phyloP scores from a whole-genome alignment of 2,888 invertebrate species.

The Eudasyphora cyanicolor region DNA sequence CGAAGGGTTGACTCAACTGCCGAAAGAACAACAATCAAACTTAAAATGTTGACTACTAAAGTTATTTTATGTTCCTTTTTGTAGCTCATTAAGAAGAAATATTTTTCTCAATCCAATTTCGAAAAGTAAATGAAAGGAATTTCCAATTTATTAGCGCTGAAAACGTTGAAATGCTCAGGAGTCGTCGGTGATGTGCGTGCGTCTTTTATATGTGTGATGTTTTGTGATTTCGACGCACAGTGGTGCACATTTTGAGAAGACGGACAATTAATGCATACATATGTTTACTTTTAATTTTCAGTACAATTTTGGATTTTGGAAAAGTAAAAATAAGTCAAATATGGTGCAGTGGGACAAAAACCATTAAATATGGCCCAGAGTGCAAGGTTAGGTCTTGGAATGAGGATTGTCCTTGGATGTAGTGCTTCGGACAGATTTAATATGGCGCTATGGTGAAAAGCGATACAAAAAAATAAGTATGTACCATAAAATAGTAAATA shows the following conservation, averaged over 20 bases:
- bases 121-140: background rate
- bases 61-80: constrained; percentile 1
- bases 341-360: background rate
- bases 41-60: background rate
- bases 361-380: no score
- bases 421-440: no score
- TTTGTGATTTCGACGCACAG: no score
- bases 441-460: no score
- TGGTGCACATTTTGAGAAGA: no score
- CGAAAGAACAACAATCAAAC: background rate
- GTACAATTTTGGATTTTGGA: background rate
- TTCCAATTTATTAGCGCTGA: constrained; percentile 1
- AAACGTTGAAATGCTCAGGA: background rate
- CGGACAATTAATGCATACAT: background rate
- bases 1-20: no score
- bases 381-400: no score
- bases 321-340: background rate
- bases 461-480: no score
- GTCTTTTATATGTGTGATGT: background rate
- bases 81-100: constrained; percentile 7
- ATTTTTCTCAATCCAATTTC: background rate
- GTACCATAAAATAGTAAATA: no score
- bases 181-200: background rate
- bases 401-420: no score
- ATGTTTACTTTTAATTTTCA: background rate